A percentile compares a stretch with the other conserved stretches of the same genome.
phyloP scores from a whole-genome alignment of 2,888 invertebrate species.

The Labia minor region DNA sequence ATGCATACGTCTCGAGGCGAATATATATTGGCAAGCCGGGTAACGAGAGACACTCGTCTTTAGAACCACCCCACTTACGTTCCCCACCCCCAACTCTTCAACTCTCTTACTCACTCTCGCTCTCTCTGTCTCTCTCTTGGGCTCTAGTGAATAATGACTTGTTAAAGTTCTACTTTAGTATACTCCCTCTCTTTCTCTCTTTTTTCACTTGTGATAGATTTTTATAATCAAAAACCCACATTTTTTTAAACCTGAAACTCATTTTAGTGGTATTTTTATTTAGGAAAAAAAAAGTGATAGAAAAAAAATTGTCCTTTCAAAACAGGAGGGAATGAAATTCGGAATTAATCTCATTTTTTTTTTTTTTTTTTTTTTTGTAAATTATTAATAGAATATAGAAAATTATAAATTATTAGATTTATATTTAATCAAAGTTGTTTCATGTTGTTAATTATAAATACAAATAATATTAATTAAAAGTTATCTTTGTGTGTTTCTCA shows the following conservation, averaged over 20 bases:
- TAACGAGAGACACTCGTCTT: conserved; percentile 13
- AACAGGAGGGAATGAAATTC: too few species aligned
- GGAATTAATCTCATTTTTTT: too few species aligned
- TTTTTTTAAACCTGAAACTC: background rate
- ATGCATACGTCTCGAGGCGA: conserved; percentile 8
- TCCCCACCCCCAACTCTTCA: background rate
- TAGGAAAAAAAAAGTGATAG: too few species aligned
- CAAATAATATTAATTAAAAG: too few species aligned
- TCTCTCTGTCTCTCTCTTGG: background rate
- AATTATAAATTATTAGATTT: too few species aligned
- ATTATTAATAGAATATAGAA: too few species aligned
- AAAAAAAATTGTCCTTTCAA: too few species aligned
- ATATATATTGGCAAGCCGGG: conserved; percentile 13
- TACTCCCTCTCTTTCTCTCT: background rate
- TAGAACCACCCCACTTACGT: background rate
- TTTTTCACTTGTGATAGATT: background rate
- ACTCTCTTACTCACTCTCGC: background rate
- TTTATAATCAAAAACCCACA: conserved; percentile 4
- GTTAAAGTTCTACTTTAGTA: conserved; percentile 4
- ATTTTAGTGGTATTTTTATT: too few species aligned
- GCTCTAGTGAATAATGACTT: background rate
- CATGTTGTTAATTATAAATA: too few species aligned
- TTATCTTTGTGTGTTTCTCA: too few species aligned
- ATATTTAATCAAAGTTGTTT: too few species aligned
- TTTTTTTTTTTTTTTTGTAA: too few species aligned